Percentiles rank a stretch among this genome's conserved stretches.
Conservation (phyloP, 2,888 invertebrate genomes). For the Pomacea canaliculata region DNA sequence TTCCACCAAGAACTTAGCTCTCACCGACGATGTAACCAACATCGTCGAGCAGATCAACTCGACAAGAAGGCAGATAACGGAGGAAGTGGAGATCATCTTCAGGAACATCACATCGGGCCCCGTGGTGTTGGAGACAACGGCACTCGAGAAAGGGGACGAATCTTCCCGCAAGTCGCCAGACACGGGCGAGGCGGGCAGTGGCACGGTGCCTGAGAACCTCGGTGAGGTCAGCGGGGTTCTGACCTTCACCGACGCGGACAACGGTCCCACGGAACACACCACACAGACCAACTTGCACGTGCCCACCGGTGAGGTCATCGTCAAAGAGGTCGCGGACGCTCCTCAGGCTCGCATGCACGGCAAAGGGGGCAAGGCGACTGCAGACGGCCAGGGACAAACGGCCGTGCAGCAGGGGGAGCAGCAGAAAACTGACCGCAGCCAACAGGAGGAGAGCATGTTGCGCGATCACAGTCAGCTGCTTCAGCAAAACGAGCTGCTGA, state of each 20-base stretch:
- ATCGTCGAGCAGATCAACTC: constrained; percentile 17
- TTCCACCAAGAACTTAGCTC: neutral
- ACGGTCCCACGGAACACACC: neutral
- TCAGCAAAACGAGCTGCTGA: constrained; percentile 27
- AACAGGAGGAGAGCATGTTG: constrained; percentile 21
- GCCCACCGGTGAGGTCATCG: neutral
- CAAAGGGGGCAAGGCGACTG: neutral
- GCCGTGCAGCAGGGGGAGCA: neutral
- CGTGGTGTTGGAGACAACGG: neutral
- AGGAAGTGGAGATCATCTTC: constrained; percentile 8
- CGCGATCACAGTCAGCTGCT: constrained; percentile 17
- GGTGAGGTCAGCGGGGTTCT: constrained; percentile 14
- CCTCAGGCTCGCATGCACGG: constrained; percentile 23
- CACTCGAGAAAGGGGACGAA: constrained; percentile 3
- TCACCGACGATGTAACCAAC: constrained; percentile 13
- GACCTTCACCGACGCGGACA: constrained; percentile 2
- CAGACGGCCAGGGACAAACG: neutral
- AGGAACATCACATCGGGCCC: constrained; percentile 2
- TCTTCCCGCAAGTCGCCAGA: neutral
- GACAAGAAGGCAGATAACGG: constrained; percentile 10
- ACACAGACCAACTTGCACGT: constrained; percentile 1
- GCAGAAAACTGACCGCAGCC: constrained; percentile 1
- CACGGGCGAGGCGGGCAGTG: constrained; percentile 9
- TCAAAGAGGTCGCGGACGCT: neutral
- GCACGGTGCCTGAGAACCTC: constrained; percentile 9